These are phyloP conservation scores for Coremacera marginata DNA, from an alignment of 2,888 invertebrate genomes.

Conservation along the genomic window DNA sequence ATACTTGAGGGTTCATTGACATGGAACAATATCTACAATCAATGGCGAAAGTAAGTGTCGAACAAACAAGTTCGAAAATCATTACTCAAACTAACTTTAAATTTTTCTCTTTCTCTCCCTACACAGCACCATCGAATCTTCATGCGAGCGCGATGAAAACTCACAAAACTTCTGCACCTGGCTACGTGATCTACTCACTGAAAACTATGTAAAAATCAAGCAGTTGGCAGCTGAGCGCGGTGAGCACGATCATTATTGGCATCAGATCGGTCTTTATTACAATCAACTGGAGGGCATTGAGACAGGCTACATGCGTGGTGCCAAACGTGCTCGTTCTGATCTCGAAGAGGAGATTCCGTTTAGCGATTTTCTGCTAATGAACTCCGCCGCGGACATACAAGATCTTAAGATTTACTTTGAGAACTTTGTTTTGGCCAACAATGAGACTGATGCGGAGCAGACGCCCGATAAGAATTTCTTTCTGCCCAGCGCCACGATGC, in stretches of 20 bases:
- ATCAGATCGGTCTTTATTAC: slow-evolving; percentile 84
- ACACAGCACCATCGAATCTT: slow-evolving; percentile 65
- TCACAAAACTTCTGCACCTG: slow-evolving; percentile 67
- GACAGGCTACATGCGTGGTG: slow-evolving; percentile 80
- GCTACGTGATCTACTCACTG: slow-evolving; percentile 72
- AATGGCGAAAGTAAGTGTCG: slow-evolving; percentile 77
- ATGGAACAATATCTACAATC: slow-evolving; percentile 82
- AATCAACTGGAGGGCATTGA: slow-evolving; percentile 83
- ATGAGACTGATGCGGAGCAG: neutral
- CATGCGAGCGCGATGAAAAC: slow-evolving; percentile 66
- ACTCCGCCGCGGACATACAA: slow-evolving; percentile 80
- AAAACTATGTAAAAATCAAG: slow-evolving; percentile 77
- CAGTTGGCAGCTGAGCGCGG: slow-evolving; percentile 76
- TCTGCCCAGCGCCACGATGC: slow-evolving; percentile 70
- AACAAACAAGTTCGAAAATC: no score
- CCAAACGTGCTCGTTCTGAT: slow-evolving; percentile 75
- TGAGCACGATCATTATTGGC: slow-evolving; percentile 79
- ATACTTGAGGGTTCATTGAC: slow-evolving; percentile 86
- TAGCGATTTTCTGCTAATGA: slow-evolving; percentile 80
- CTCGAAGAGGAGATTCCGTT: slow-evolving; percentile 74
- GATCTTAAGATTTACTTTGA: slow-evolving; percentile 71
- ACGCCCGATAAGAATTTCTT: slow-evolving; percentile 73
- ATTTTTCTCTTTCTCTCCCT: neutral
- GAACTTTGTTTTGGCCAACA: slow-evolving; percentile 61
- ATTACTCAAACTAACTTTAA: neutral